phyloP scores from a whole-genome alignment of 1,140 invertebrate species.

The Platyscapa corneri region DNA sequence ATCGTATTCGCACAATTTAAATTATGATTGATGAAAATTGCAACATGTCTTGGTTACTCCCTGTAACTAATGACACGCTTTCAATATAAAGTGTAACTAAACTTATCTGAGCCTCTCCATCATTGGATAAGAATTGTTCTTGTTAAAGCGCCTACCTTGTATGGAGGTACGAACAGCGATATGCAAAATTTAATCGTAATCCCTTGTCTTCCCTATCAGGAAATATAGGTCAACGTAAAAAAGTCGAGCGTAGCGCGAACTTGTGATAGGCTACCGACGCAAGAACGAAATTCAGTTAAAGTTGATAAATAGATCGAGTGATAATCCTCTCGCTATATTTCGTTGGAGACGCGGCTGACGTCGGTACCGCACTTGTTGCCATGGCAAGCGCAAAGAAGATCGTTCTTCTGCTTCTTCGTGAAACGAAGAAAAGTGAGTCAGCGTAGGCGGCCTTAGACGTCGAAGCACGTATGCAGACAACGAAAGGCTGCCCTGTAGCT shows the following conservation, averaged over 20 bases:
- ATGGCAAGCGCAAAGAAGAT: not conserved
- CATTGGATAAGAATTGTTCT: not conserved
- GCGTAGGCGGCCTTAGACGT: not conserved
- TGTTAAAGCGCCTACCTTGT: not conserved
- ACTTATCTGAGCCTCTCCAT: not conserved
- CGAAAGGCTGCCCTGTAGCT: not conserved
- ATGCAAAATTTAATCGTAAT: not conserved
- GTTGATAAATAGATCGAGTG: not conserved
- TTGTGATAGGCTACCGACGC: not conserved
- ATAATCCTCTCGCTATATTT: not conserved
- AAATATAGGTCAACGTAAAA: not conserved
- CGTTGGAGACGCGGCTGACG: not conserved
- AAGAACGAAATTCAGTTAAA: conserved; percentile 3
- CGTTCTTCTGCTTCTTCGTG: not conserved
- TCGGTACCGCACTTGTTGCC: conserved; percentile 8
- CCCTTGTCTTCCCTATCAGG: not conserved
- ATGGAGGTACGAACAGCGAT: not conserved
- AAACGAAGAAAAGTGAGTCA: not conserved
- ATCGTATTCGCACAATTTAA: too few species aligned
- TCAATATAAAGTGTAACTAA: too few species aligned
- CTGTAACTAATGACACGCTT: too few species aligned
- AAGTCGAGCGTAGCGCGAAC: not conserved
- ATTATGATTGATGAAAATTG: too few species aligned
- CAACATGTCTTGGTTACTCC: too few species aligned
- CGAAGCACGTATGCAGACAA: not conserved